Evolutionary conservation across 2,113 vertebrate genomes (phyloP), one percentile per base, ranked within the genome.

Genomic region (Coracopsis vasa): DNA sequence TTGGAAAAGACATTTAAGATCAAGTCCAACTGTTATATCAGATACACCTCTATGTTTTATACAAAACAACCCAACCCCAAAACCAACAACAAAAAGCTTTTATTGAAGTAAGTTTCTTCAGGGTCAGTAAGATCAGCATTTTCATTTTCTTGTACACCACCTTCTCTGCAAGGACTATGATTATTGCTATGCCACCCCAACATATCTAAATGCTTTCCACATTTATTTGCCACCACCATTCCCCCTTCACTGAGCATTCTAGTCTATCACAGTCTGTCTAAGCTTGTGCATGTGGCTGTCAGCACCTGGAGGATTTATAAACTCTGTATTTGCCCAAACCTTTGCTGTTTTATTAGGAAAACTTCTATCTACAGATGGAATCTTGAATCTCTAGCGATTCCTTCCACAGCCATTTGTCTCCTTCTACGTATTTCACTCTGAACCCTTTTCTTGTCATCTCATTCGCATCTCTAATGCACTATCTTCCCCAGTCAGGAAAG

Each of bases 401-500:
- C 35, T 29, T 60, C 58, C 42, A 79, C 37, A 47, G 64, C 13
- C 60, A 54, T 60, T 28, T 70, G 56, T 41, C 2, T 0, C 12
- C 21, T 79, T 39, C 48, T 37, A 50, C 10, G 0, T 13, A 24
- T 12, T 47, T 53, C 20, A 16, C 16, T 29, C n/a, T 13, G 15
- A 48, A 27, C 29, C 31, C 5, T 48, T 51, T 39, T 35, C 35
- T 51, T 50, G 42, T 50, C n/a, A 42, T 29, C 72, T 50, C 39
- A 33, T 16, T 14, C 23, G 24, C 42, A 56, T 9, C 33, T 15
- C 21, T n/a, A 33, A 29, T 0, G 0, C 3, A 2, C 48, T 3
- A 7, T 35, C 11, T 17, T 56, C n/a, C 28, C 44, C 14, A 67
- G 42, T 11, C 64, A 83, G 65, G 39, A 42, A 11, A 61, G 27